Conservation (phyloP, 2,797 vertebrate genomes). For the Anomalospiza imberbis region DNA sequence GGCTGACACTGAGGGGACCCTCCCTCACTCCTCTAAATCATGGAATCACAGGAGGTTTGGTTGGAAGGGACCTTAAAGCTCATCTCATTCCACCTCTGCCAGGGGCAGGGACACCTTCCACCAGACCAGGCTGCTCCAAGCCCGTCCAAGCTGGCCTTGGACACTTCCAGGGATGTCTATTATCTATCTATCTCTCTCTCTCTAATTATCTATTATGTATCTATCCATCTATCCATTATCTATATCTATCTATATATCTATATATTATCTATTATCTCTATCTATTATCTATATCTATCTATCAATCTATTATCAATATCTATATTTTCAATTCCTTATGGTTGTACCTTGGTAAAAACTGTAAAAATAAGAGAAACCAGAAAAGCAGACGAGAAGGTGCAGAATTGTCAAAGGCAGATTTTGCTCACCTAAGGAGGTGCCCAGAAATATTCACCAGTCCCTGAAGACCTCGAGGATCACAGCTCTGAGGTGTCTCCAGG, state of each 20-base stretch:
- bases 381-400: neutral
- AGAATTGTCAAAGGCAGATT: neutral
- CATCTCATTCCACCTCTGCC: neutral
- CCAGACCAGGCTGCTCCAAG: neutral
- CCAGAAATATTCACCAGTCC: neutral
- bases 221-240: neutral
- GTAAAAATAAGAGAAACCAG: neutral
- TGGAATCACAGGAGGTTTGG: neutral
- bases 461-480: neutral
- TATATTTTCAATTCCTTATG: neutral
- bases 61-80: neutral
- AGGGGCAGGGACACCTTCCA: neutral
- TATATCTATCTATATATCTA: too few relatives aligned
- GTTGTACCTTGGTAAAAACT: neutral
- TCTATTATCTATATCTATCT: neutral
- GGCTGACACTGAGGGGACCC: neutral
- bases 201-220: too few relatives aligned
- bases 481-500: neutral
- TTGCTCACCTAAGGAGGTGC: accelerated
- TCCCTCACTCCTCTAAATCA: neutral
- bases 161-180: too few relatives aligned
- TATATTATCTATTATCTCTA: too few relatives aligned
- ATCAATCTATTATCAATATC: too few relatives aligned
- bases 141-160: too few relatives aligned
- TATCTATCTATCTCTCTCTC: neutral